A percentile compares a stretch with the other conserved stretches of the same genome.
Conservation (phyloP, 2,797 vertebrate genomes). For the Microhierax caerulescens region DNA sequence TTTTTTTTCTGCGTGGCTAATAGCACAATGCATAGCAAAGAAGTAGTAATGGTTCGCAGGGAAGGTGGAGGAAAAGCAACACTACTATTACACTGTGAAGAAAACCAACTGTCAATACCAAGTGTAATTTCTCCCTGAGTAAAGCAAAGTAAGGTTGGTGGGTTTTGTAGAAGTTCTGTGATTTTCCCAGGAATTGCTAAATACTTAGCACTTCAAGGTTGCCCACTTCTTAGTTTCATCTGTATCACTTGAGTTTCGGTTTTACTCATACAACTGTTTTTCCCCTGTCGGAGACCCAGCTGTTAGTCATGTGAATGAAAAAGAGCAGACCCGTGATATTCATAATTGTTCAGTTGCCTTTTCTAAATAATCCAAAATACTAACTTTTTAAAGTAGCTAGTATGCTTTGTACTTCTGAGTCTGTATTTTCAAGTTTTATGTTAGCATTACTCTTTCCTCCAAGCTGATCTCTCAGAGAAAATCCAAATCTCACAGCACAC, state of each 20-base stretch:
- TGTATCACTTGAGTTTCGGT: neutral
- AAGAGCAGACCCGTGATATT: neutral
- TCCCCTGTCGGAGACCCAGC: neutral
- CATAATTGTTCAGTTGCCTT: neutral
- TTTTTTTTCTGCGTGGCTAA: neutral
- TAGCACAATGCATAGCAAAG: neutral
- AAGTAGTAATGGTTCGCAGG: neutral
- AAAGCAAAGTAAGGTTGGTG: neutral
- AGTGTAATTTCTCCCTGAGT: neutral
- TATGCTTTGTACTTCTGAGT: neutral
- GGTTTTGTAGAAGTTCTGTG: neutral
- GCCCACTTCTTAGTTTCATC: constrained; percentile 11
- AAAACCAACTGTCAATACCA: neutral
- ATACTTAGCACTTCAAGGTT: neutral
- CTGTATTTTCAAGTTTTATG: neutral
- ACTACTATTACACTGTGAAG: neutral
- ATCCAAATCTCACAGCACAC: neutral
- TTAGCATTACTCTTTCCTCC: neutral
- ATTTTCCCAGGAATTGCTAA: neutral
- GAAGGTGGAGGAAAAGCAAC: neutral
- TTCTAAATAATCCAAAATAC: neutral
- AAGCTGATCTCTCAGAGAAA: neutral
- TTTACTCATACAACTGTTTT: neutral
- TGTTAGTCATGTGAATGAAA: neutral
- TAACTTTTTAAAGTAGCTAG: neutral